Conservation (phyloP, 1,140 invertebrate species). For the Brachionus paranguensis region DNA sequence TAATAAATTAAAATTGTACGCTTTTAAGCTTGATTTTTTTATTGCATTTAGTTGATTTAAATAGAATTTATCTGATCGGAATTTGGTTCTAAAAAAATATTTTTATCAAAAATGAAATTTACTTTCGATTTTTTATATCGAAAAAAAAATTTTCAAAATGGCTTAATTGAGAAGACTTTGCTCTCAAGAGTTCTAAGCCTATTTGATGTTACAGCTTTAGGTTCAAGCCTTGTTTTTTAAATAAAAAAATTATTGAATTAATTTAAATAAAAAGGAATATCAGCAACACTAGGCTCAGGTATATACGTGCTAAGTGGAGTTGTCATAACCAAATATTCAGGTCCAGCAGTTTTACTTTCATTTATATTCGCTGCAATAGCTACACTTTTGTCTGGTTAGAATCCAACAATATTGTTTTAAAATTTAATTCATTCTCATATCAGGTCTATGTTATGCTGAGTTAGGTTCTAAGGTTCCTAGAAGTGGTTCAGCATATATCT, state of each 20-base stretch:
- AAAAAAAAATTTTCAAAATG: conserved; percentile 46
- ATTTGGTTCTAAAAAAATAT: background rate
- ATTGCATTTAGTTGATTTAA: background rate
- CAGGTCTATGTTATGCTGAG: conserved; percentile 82
- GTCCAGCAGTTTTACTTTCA: conserved; percentile 77
- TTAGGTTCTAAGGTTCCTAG: conserved; percentile 81
- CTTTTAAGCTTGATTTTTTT: background rate
- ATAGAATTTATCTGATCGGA: background rate
- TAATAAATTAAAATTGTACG: background rate
- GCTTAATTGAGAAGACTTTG: conserved; percentile 56
- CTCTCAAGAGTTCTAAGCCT: conserved; percentile 69
- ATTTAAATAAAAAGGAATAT: conserved; percentile 47
- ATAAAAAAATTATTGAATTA: background rate
- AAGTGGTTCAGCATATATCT: conserved; percentile 73
- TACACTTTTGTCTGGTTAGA: conserved; percentile 64
- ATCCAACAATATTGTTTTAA: background rate
- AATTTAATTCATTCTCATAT: conserved; percentile 46
- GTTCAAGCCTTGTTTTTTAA: background rate
- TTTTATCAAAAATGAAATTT: conserved; percentile 1
- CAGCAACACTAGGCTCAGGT: conserved; percentile 66
- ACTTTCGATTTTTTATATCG: conserved; percentile 40
- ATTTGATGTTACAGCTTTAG: conserved; percentile 69
- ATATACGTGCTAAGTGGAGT: conserved; percentile 49
- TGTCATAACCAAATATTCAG: conserved; percentile 66
- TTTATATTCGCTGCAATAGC: conserved; percentile 79